Conservation (phyloP, 2,888 invertebrate genomes). For the Ophioninae sp. region DNA sequence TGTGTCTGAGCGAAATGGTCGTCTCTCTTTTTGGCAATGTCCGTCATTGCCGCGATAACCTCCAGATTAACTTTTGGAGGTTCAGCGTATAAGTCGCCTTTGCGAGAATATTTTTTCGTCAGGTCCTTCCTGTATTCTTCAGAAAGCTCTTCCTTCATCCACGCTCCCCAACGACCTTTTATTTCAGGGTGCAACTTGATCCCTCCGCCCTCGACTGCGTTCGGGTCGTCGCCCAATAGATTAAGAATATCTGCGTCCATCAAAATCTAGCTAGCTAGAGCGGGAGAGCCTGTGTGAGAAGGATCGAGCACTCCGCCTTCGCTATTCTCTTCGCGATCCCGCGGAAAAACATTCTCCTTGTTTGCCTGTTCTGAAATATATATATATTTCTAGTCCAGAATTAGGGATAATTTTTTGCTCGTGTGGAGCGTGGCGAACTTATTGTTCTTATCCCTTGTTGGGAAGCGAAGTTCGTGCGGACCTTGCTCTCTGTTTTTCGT, state of each 20-base stretch:
- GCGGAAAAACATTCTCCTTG: constrained; percentile 18
- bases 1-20: constrained; percentile 52
- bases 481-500: too few relatives aligned
- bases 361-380: constrained; percentile 12
- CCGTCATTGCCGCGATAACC: constrained; percentile 45
- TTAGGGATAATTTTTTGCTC: too few relatives aligned
- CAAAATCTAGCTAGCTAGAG: too few relatives aligned
- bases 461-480: too few relatives aligned
- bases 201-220: constrained; percentile 11
- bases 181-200: constrained; percentile 60
- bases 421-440: constrained; percentile 36
- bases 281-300: neutral
- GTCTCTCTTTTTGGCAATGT: constrained; percentile 49
- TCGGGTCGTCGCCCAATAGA: constrained; percentile 56
- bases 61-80: constrained; percentile 53
- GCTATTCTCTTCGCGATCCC: neutral
- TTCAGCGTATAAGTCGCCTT: constrained; percentile 52
- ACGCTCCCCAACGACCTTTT: constrained; percentile 69
- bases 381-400: neutral
- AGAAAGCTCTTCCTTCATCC: constrained; percentile 70
- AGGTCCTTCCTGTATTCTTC: constrained; percentile 47
- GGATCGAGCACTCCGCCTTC: neutral
- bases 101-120: constrained; percentile 47
- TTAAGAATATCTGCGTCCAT: constrained; percentile 33
- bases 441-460: constrained; percentile 35